These are phyloP conservation scores for Napeogenes sylphis DNA, from an alignment of 2,888 invertebrate species.

Conservation along the genomic window DNA sequence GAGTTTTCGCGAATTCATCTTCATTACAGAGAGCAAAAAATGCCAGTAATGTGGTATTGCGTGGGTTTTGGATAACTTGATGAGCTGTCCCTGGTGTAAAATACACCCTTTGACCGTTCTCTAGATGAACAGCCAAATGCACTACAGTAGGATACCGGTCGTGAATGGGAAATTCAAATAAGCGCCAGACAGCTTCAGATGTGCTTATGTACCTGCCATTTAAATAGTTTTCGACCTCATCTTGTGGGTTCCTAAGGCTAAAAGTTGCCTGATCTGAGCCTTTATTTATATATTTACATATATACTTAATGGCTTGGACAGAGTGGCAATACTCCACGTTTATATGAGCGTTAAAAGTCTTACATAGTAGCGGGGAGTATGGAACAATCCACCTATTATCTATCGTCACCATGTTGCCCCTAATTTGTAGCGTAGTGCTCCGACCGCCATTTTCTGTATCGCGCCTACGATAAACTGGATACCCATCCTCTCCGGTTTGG, in stretches of 20 bases:
- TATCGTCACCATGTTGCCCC: constrained; percentile 13
- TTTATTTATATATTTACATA: constrained; percentile 34
- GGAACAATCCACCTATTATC: constrained; percentile 32
- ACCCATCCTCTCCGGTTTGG: constrained; percentile 22
- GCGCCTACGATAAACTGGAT: constrained; percentile 25
- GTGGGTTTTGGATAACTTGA: constrained; percentile 13
- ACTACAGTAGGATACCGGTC: not conserved
- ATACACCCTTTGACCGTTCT: constrained; percentile 13
- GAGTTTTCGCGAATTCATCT: constrained; percentile 27
- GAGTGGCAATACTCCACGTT: constrained; percentile 49
- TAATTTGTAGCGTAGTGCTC: constrained; percentile 5
- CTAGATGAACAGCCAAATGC: not conserved
- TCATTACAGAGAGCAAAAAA: constrained; percentile 9
- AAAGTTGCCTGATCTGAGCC: constrained; percentile 34
- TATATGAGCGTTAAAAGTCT: constrained; percentile 28
- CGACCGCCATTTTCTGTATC: constrained; percentile 15
- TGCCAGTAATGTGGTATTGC: too few species aligned
- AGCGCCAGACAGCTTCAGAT: constrained; percentile 23
- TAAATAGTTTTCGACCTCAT: constrained; percentile 22
- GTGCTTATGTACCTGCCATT: constrained; percentile 24
- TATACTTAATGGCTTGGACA: constrained; percentile 48
- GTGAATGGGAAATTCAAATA: constrained; percentile 10
- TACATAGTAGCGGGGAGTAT: constrained; percentile 28
- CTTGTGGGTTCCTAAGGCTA: constrained; percentile 14
- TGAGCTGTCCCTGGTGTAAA: constrained; percentile 5